Conservation (phyloP, 2,797 vertebrate species). For the Myotis vivesi region DNA sequence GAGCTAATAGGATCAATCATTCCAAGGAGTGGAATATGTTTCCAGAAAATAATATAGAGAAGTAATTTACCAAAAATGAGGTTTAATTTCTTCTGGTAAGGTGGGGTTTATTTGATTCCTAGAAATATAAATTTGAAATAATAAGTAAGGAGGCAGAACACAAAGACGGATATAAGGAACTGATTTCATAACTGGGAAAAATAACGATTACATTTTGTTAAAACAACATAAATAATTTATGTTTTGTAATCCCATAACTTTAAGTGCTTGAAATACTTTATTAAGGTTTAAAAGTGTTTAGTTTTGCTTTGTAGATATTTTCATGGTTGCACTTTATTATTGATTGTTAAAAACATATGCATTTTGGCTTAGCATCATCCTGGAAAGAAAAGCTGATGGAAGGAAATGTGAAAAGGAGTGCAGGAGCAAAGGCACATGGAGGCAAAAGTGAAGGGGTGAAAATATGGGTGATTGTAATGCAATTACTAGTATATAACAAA, state of each 20-base stretch:
- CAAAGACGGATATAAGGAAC: background rate
- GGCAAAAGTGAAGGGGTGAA: background rate
- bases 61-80: background rate
- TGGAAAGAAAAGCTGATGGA: background rate
- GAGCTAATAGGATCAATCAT: background rate
- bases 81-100: background rate
- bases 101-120: background rate
- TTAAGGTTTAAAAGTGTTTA: background rate
- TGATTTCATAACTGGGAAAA: background rate
- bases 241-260: background rate
- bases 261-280: slow-evolving; percentile 4
- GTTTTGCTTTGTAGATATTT: background rate
- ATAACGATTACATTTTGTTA: background rate
- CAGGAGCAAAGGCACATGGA: background rate
- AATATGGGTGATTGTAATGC: background rate
- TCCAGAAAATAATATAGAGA: slow-evolving; percentile 14
- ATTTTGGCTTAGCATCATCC: background rate
- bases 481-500: background rate
- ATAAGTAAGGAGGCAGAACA: background rate
- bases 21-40: background rate
- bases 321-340: background rate
- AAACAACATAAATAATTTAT: background rate
- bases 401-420: background rate
- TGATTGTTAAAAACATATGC: background rate
- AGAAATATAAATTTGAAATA: slow-evolving; percentile 16